Conservation (phyloP, 1,140 invertebrate species). For the Centruroides sculpturatus region DNA sequence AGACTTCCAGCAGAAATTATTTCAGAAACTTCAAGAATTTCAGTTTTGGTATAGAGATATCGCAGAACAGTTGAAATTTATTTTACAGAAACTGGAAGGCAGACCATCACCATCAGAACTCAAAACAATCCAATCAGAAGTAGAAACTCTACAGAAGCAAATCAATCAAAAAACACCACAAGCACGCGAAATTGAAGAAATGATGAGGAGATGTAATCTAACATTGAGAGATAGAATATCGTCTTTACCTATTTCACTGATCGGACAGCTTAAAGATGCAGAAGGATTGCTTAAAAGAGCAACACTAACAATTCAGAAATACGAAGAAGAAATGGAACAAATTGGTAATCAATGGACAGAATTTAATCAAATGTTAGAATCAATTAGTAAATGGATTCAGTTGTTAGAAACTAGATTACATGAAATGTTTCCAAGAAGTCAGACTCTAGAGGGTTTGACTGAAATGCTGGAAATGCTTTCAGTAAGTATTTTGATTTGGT, state of each 20-base stretch:
- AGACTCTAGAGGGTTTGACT: too few species aligned
- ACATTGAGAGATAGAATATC: slow-evolving; percentile 49
- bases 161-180: slow-evolving; percentile 50
- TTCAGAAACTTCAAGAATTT: slow-evolving; percentile 71
- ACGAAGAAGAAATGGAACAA: slow-evolving; percentile 4
- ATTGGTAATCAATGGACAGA: slow-evolving; percentile 8
- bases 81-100: slow-evolving; percentile 55
- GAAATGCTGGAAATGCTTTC: too few species aligned
- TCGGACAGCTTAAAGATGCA: slow-evolving; percentile 49
- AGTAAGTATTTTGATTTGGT: too few species aligned
- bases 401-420: too few species aligned
- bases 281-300: slow-evolving; percentile 32
- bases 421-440: too few species aligned
- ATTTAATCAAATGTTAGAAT: slow-evolving; percentile 5
- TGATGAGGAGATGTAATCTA: slow-evolving; percentile 35
- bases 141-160: slow-evolving; percentile 46
- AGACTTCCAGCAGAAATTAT: slow-evolving; percentile 53
- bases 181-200: slow-evolving; percentile 48
- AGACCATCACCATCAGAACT: slow-evolving; percentile 30
- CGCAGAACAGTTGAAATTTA: slow-evolving; percentile 59
- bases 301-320: background rate
- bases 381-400: too few species aligned
- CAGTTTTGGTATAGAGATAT: slow-evolving; percentile 64
- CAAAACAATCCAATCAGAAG: slow-evolving; percentile 22
- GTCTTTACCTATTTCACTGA: slow-evolving; percentile 48